phyloP scores from a whole-genome alignment of 2,797 vertebrate species.

The Taenioides sp. region DNA sequence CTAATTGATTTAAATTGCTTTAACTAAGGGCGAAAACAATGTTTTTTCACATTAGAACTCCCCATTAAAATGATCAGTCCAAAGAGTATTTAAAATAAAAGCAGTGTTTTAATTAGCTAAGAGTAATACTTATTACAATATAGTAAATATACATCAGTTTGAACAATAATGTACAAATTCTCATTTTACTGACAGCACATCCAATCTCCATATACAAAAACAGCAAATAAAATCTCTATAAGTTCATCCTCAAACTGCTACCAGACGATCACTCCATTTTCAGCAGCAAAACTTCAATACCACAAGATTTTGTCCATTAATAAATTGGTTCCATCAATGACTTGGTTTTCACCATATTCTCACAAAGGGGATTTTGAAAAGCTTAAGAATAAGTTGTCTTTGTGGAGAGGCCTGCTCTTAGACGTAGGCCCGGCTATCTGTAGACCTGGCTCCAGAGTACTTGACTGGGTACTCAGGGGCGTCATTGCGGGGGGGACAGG shows the following conservation, averaged over 20 bases:
- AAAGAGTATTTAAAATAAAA: constrained; percentile 5
- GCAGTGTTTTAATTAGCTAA: neutral
- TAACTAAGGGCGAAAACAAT: neutral
- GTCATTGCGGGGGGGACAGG: constrained; percentile 66
- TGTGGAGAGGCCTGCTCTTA: constrained; percentile 42
- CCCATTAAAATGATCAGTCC: constrained; percentile 2
- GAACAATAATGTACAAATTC: constrained; percentile 23
- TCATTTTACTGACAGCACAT: constrained; percentile 7
- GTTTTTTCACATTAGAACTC: neutral
- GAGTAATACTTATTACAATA: constrained; percentile 27
- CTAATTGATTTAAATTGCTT: neutral
- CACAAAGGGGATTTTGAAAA: constrained; percentile 19
- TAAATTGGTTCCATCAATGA: neutral
- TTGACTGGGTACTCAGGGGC: constrained; percentile 66
- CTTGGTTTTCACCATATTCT: constrained; percentile 8
- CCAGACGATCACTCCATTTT: neutral
- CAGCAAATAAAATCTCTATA: neutral
- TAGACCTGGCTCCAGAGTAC: constrained; percentile 67
- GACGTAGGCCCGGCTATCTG: constrained; percentile 73
- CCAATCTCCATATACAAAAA: neutral
- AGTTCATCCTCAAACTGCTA: constrained; percentile 24
- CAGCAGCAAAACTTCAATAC: constrained; percentile 1
- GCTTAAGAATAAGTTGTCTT: constrained; percentile 31
- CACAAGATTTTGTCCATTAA: constrained; percentile 5
- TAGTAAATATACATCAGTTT: constrained; percentile 27